A percentile compares a stretch with the other conserved stretches of the same genome.
Conservation (phyloP, 2,113 vertebrate species). For the Spilogale gracilis region DNA sequence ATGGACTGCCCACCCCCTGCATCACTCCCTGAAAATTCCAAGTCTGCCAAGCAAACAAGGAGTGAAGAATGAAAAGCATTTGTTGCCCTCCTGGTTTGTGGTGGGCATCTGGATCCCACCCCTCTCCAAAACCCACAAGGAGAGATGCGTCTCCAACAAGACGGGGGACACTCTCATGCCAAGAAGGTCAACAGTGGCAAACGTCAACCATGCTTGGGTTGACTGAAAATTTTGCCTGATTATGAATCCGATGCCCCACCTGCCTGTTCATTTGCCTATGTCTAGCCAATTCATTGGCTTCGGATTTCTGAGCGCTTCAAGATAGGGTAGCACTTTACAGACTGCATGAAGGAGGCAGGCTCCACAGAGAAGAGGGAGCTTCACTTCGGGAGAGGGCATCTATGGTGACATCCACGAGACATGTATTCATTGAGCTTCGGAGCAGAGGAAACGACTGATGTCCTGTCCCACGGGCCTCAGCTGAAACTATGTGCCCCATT, state of each 20-base stretch:
- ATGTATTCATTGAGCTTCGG: neutral
- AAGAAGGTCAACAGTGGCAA: neutral
- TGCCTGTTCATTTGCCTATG: neutral
- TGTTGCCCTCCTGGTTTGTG: neutral
- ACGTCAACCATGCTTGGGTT: neutral
- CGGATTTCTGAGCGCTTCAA: neutral
- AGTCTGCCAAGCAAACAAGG: neutral
- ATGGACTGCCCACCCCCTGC: neutral
- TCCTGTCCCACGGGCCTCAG: neutral
- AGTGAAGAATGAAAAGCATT: neutral
- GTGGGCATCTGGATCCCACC: neutral
- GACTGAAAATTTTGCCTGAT: neutral
- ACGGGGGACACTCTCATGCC: neutral
- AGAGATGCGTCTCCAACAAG: neutral
- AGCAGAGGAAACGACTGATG: neutral
- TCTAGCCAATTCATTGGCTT: neutral
- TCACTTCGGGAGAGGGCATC: neutral
- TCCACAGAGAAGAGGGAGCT: neutral
- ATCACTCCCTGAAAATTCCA: neutral
- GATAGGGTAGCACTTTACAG: neutral
- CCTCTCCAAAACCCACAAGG: neutral
- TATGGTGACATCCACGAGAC: rapidly evolving
- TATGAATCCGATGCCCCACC: neutral
- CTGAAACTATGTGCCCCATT: neutral
- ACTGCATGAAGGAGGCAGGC: neutral